Evolutionary conservation across 2,888 invertebrate genomes (phyloP).

Genomic region (Mellilla xanthometata): DNA sequence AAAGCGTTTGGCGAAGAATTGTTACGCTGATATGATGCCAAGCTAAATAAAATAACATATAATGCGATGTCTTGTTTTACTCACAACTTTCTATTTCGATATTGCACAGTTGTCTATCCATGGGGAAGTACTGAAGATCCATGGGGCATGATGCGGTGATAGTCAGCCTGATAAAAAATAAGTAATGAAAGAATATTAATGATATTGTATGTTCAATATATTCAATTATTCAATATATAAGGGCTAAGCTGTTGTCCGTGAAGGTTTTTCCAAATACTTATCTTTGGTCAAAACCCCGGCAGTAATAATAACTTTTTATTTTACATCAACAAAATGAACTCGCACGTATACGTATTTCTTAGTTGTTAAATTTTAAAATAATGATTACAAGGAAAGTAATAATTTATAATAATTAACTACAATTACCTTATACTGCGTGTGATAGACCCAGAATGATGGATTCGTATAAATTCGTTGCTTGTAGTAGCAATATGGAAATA

Average conservation of each 20-base stretch:
- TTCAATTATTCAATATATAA: no score
- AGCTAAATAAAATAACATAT: conserved; percentile 29
- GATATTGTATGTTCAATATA: no score
- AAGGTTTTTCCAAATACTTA: no score
- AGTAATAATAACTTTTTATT: no score
- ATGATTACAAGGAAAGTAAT: no score
- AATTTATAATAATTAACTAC: no score
- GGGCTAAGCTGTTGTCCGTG: no score
- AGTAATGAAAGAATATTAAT: no score
- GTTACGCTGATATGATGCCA: conserved; percentile 12
- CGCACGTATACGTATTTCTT: no score
- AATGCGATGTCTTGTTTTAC: conserved; percentile 64
- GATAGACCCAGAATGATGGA: conserved; percentile 96
- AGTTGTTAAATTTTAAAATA: no score
- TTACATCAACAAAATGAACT: no score
- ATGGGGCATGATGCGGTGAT: conserved; percentile 98
- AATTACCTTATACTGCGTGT: conserved; percentile 95
- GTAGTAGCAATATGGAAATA: conserved; percentile 99
- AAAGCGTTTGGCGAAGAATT: conserved; percentile 4
- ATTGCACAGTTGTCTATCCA: conserved; percentile 97
- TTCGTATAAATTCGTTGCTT: conserved; percentile 99
- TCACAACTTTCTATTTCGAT: conserved; percentile 99
- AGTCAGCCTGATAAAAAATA: conserved; percentile 91
- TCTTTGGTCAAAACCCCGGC: no score
- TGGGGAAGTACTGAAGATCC: conserved; percentile 97